Evolutionary conservation across 2,888 invertebrate genomes (phyloP), one percentile per base, ranked within the genome.

Genomic region (Micoletzkya japonica): DNA sequence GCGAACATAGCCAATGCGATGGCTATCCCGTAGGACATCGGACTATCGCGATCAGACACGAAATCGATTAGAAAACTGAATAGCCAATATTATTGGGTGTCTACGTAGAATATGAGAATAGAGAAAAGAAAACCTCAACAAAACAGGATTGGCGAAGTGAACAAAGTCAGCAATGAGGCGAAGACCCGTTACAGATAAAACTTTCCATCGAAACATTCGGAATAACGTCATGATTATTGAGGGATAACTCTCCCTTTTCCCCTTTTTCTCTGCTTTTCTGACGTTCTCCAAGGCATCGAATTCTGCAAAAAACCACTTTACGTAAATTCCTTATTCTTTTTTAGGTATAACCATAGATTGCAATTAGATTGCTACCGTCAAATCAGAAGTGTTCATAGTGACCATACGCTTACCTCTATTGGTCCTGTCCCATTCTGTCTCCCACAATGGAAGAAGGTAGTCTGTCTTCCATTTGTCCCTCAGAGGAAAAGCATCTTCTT

Each of bases 1-100:
- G 67, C 50, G 64, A 83, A 84, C 76, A 83, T 78, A n/a, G 72
- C 66, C 36, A 74, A 73, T 0, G 83, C 83, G 24, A 82, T 72
- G 17, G 72, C 76, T 36, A 81, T 73, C 20, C 82, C 82, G 52
- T 77, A 74, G 10, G 78, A 77, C 7, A 79, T 36, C 24, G 82
- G 79, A 10, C 76, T 74, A 30, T 74, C 72, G 4, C 70, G 63
- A 36, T 78, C 73, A 49, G 81, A 78, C 30, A 77, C 77, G 69
- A 77, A 82, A 28, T 78, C 74, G 66, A 83, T 79, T 56, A 83
- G 68, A 36, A 78, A 73, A 64, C 82, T 80, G 69, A 58, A 78
- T 32, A 6, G 10, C 7, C 26, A 57, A n/a, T 34, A n/a, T n/a
- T n/a, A n/a, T n/a, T n/a, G n/a, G n/a, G n/a, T n/a, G n/a, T n/a